Percentiles rank a stretch among this genome's conserved stretches.
Conservation (phyloP, 2,797 vertebrate species). For the Calcarius lapponicus region DNA sequence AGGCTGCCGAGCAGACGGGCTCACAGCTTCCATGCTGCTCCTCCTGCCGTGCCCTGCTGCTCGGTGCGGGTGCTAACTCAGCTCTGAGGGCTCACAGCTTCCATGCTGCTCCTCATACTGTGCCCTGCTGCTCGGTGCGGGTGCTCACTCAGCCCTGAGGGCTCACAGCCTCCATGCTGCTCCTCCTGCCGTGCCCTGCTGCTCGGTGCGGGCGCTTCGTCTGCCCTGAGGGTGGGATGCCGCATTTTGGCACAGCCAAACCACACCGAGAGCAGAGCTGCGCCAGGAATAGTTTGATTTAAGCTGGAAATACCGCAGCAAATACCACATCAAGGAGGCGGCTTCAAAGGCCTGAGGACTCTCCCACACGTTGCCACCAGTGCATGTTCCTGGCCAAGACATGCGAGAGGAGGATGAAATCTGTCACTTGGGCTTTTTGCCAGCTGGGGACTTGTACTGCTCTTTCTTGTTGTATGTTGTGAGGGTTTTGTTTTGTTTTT, state of each 20-base stretch:
- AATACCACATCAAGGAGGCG: not conserved
- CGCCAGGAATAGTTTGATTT: not conserved
- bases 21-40: not conserved
- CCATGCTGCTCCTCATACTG: not conserved
- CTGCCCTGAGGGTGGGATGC: not conserved
- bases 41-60: not conserved
- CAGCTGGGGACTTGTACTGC: rapidly evolving
- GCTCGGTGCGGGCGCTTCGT: not conserved
- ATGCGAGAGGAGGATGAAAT: not conserved
- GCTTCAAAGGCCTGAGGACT: not conserved
- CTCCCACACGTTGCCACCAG: not conserved
- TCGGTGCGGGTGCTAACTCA: not conserved
- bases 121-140: not conserved
- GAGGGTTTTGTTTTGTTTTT: not conserved
- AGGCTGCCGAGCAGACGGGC: not conserved
- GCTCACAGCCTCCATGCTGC: not conserved
- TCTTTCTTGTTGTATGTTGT: not conserved
- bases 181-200: not conserved
- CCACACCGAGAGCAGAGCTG: rapidly evolving
- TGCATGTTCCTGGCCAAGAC: not conserved
- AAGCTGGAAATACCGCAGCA: not conserved
- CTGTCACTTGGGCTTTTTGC: not conserved
- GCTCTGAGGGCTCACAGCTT: rapidly evolving
- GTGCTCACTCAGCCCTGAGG: rapidly evolving
- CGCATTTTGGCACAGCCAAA: not conserved